A percentile compares a stretch with the other conserved stretches of the same genome.
Conservation (phyloP, 2,888 invertebrate species). For the Agrochola circellaris region DNA sequence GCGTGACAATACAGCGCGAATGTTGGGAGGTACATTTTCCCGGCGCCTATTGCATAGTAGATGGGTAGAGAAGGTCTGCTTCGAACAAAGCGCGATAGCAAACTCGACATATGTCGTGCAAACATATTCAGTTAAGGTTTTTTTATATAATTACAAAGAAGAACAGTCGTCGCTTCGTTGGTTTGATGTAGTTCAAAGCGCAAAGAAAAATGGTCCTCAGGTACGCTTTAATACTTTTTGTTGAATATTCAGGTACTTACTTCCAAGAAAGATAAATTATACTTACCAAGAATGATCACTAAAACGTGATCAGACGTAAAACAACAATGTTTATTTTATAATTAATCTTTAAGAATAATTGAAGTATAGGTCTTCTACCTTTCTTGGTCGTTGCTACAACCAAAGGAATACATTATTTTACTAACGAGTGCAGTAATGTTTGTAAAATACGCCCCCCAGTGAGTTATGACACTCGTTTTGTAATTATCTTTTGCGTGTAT, state of each 20-base stretch:
- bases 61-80: conserved; percentile 9
- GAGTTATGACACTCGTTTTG: conserved; percentile 32
- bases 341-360: not conserved
- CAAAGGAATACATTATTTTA: conserved; percentile 14
- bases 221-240: too few relatives aligned
- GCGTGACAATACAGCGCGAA: conserved; percentile 40
- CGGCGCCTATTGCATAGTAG: not conserved
- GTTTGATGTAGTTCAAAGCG: too few relatives aligned
- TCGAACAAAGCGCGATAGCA: not conserved
- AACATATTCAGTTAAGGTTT: not conserved
- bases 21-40: conserved; percentile 36
- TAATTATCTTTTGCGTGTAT: conserved; percentile 35
- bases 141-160: too few relatives aligned
- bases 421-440: conserved; percentile 32
- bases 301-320: not conserved
- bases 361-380: not conserved
- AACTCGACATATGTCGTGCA: not conserved
- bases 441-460: conserved; percentile 35
- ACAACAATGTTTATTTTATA: not conserved
- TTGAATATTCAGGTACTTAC: not conserved
- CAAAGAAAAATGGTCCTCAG: not conserved
- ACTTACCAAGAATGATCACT: not conserved
- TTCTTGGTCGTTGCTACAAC: not conserved
- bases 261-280: conserved; percentile 4
- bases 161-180: too few relatives aligned